Evolutionary conservation across 2,888 invertebrate genomes (phyloP), one percentile per base, ranked within the genome.

Genomic region (Perizoma flavofasciatum): DNA sequence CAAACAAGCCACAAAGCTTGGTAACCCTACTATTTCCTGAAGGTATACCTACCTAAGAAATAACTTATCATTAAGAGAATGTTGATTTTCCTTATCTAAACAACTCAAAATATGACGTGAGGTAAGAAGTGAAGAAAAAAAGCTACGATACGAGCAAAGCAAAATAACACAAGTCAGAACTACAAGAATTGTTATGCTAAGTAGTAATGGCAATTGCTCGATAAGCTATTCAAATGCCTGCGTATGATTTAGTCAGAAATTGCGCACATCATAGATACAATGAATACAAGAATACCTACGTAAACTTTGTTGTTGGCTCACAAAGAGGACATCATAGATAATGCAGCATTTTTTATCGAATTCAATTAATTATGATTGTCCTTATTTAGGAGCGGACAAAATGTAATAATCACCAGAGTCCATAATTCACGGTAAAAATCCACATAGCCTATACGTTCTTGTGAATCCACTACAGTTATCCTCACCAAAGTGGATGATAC

Each of bases 401-500:
- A 39, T 8, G 39, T 4, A 39, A 22, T 22, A 22, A 22, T 22
- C 3, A 22, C 22, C 22, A 22, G 3, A 22, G 22, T 22, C 22
- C 22, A 22, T 22, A 22, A 22, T 22, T 2, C 22, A 22, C 22
- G 6, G 6, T 11, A 44, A 41, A 44, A 5, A 44, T 22, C 6
- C 11, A 44, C 11, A 44, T 7, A 11, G 22, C 22, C 22, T 7
- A 22, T 22, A 22, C 4, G 22, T n/a, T n/a, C 10, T 41, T 5
- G n/a, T 22, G 1, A n/a, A 41, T 44, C 22, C 46, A 33, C 46
- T 10, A 34, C n/a, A 46, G 32, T 46, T 46, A 7, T 32, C 33
- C 32, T 5, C 3, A 22, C 22, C 7, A 41, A 40, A 40, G 6
- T 47, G 55, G 46, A 53, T 59, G 48, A 51, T 51, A 74, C 67